Base-by-base conservation (phyloP, 2,888 invertebrate species). In the Amphimallon solstitiale region DNA sequence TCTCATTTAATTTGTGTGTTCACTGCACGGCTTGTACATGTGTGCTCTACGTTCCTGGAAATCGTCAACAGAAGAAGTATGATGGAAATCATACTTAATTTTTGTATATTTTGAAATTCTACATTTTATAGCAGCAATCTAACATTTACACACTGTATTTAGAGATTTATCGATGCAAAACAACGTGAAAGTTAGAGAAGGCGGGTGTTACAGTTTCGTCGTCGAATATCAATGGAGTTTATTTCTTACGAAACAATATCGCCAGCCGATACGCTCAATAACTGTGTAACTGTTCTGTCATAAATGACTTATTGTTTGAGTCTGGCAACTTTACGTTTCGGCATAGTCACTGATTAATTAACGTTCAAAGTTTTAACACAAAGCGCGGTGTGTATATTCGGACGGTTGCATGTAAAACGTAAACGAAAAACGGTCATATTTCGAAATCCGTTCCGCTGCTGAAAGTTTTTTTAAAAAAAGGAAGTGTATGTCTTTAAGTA, bases 311-410 rank as follows among this genome's bases (percentile, higher is more conserved):
- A 63, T 63, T 63, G 63, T 63, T 40, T 63, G 15, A 63, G 63
- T 63, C 63, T 49, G 51, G 63, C 19, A 63, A 63, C 40, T 56
- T 64, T 56, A 56, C 38, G 64, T 59, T 59, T n/a, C n/a, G 46
- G 64, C 46, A 48, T 21, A 64, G 48, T 46, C 48, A 37, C 46
- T 64, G 64, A 64, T 64, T 64, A 64, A 64, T 64, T 64, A 64
- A 64, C 56, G 64, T 56, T 56, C 48, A 64, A 64, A 64, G 64
- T 64, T 63, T 54, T 38, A 64, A 64, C 46, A 46, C 64, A 56
- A 56, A 59, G 19, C 17, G 45, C 17, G 12, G 34, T 35, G 15
- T 51, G 29, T 49, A 49, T 38, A 35, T 62, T 37, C 62, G 49
- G 12, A 37, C 51, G 51, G 52, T 43, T 45, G 60, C 60, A 60